A percentile compares a stretch with the other conserved stretches of the same genome.
Evolutionary conservation across 1,140 invertebrate species (phyloP).

Genomic region (Scaptomyza pallida): DNA sequence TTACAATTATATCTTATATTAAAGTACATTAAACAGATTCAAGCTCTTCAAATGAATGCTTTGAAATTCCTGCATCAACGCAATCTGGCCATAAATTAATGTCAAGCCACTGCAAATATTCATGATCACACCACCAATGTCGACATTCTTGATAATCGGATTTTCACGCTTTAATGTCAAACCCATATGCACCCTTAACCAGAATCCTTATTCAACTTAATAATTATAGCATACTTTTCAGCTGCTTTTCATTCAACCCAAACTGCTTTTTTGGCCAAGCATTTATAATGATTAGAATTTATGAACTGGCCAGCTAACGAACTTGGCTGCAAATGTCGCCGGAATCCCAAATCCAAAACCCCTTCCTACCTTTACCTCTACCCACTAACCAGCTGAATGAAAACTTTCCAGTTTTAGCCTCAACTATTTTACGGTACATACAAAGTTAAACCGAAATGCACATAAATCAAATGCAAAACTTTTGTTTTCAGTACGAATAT

Average conservation of each 20-base stretch:
- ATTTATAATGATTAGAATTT: conserved; percentile 77
- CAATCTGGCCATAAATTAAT: not conserved
- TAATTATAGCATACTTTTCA: conserved; percentile 29
- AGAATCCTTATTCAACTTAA: conserved; percentile 3
- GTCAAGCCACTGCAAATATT: not conserved
- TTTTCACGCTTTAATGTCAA: conserved; percentile 7
- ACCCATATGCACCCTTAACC: not conserved
- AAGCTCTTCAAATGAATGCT: not conserved
- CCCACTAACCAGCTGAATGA: not conserved
- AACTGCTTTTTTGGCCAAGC: conserved; percentile 32
- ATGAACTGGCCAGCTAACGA: conserved; percentile 46
- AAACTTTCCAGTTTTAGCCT: conserved; percentile 26
- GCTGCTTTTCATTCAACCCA: not conserved
- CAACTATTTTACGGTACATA: conserved; percentile 73
- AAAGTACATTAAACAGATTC: too few species aligned
- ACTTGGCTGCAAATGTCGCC: conserved; percentile 2
- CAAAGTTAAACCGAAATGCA: conserved; percentile 75
- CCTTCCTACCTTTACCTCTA: not conserved
- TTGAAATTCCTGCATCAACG: not conserved
- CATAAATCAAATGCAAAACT: conserved; percentile 76
- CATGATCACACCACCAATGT: not conserved
- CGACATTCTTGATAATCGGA: not conserved
- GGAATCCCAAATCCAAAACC: not conserved
- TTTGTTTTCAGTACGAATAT: conserved; percentile 65
- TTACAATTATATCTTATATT: too few species aligned